Evolutionary conservation across 1,140 invertebrate genomes (phyloP).

Genomic region (Ceratosolen fusciceps): DNA sequence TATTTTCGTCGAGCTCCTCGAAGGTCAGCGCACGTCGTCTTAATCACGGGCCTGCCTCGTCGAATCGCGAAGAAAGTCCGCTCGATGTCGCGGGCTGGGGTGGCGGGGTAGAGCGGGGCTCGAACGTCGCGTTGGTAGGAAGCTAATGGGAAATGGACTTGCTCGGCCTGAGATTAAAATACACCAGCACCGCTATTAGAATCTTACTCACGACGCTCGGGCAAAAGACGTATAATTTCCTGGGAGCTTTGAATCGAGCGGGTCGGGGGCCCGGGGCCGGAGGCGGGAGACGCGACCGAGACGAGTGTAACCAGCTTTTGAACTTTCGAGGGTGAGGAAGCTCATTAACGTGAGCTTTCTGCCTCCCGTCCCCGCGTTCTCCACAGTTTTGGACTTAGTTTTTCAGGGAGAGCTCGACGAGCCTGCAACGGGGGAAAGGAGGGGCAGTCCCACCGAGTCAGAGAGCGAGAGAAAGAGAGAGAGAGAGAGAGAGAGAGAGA

Average conservation of each 20-base stretch:
- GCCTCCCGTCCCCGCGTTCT: conserved; percentile 46
- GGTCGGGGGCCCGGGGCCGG: conserved; percentile 50
- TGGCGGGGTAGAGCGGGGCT: background rate
- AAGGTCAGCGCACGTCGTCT: conserved; percentile 43
- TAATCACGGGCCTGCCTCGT: conserved; percentile 28
- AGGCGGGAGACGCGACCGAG: conserved; percentile 50
- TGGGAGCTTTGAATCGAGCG: conserved; percentile 66
- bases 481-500: conserved; percentile 6
- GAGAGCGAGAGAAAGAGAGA: background rate
- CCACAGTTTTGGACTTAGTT: background rate
- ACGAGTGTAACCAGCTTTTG: conserved; percentile 65
- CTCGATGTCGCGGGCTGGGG: background rate
- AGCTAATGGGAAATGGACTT: conserved; percentile 53
- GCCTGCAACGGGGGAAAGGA: background rate
- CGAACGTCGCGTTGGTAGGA: background rate
- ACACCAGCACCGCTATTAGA: conserved; percentile 65
- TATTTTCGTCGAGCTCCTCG: conserved; percentile 3
- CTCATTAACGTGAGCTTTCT: conserved; percentile 71
- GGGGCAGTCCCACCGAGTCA: background rate
- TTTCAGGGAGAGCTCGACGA: background rate
- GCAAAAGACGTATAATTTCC: conserved; percentile 70
- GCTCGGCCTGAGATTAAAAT: conserved; percentile 61
- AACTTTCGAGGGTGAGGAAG: conserved; percentile 68
- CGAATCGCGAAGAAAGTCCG: conserved; percentile 20
- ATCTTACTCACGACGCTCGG: conserved; percentile 56